A percentile compares a stretch with the other conserved stretches of the same genome.
These are phyloP conservation scores for Periophthalmodon schlosseri DNA, from an alignment of 2,113 vertebrate species.

Conservation along the genomic window DNA sequence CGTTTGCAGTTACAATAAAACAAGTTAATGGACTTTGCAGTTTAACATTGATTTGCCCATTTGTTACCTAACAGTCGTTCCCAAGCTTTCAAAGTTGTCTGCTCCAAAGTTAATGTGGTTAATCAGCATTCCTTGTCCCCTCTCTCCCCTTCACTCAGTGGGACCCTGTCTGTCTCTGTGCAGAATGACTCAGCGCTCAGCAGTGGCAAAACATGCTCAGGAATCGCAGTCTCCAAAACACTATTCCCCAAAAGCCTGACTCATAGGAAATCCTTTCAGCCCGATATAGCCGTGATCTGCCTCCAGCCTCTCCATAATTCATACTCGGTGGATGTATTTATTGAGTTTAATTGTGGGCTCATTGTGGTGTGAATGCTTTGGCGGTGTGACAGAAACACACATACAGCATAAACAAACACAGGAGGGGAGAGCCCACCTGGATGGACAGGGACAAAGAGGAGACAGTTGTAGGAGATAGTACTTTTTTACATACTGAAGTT, in stretches of 20 bases:
- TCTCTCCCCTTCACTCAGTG: constrained; percentile 23
- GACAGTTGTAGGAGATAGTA: constrained; percentile 23
- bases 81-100: constrained; percentile 17
- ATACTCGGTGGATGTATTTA: constrained; percentile 44
- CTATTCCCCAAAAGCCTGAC: constrained; percentile 51
- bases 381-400: constrained; percentile 14
- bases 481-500: constrained; percentile 33
- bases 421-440: constrained; percentile 38
- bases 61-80: constrained; percentile 43
- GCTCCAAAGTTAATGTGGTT: constrained; percentile 20
- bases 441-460: constrained; percentile 47
- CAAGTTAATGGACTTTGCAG: constrained; percentile 4
- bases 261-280: constrained; percentile 54
- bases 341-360: constrained; percentile 44
- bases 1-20: constrained; percentile 18
- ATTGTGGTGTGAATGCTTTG: constrained; percentile 56
- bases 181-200: constrained; percentile 47
- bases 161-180: constrained; percentile 24
- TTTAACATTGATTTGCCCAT: constrained; percentile 15
- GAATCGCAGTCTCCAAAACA: constrained; percentile 31
- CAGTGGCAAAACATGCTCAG: constrained; percentile 12
- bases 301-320: constrained; percentile 48
- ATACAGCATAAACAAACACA: constrained; percentile 18
- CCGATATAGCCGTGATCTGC: constrained; percentile 29
- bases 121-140: constrained; percentile 19